Conservation (phyloP, 2,113 vertebrate genomes). For the Ursus arctos region DNA sequence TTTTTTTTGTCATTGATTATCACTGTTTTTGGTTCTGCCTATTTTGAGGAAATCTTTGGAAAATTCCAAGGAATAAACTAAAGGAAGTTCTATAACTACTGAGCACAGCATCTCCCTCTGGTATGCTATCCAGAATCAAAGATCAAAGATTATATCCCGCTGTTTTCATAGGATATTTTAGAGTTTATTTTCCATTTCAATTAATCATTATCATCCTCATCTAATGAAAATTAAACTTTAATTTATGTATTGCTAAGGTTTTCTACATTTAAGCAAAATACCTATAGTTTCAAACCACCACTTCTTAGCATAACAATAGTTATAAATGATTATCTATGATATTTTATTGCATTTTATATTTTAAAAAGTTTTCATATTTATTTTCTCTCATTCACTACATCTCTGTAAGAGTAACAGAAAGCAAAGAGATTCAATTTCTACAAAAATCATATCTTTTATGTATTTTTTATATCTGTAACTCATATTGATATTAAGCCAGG, state of each 20-base stretch:
- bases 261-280: not conserved
- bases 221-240: conserved; percentile 25
- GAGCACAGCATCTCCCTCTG: not conserved
- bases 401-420: not conserved
- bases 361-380: conserved; percentile 26
- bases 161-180: not conserved
- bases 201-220: not conserved
- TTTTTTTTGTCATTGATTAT: not conserved
- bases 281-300: not conserved
- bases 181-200: conserved; percentile 28
- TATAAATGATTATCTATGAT: not conserved
- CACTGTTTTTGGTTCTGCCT: not conserved
- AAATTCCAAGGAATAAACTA: not conserved
- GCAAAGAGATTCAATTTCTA: not conserved
- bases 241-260: not conserved
- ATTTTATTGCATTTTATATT: not conserved
- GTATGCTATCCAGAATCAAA: not conserved
- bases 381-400: not conserved
- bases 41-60: not conserved
- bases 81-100: not conserved
- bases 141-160: not conserved
- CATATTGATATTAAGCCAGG: not conserved
- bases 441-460: not conserved
- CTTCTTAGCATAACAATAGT: not conserved
- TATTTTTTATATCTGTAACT: not conserved